Base-by-base conservation (phyloP, 2,888 invertebrate species). In the Escarpia spicata region DNA sequence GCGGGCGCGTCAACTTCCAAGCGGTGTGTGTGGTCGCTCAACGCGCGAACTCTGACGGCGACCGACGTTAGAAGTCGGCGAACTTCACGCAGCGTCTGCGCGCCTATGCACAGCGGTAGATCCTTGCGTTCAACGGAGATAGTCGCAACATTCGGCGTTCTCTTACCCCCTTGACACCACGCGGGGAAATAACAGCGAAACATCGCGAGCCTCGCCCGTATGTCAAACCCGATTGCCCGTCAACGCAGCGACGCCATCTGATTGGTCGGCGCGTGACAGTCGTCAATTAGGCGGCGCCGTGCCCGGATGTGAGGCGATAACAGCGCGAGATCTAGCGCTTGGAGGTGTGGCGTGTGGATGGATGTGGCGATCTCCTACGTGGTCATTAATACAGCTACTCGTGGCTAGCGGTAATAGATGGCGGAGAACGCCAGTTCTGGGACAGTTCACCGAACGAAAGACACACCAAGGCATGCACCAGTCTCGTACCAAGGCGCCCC, bases 191-290 rank as follows among this genome's bases (percentile, higher is more conserved):
- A 26, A n/a, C 75, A 6, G 6, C 75, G 75, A 75, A 75, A 26
- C 75, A 75, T 75, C 26, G 75, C 75, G 26, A 6, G 19, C 19
- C 2, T 75, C 75, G 75, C 75, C 75, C 75, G n/a, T 75, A 75
- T 75, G 75, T 75, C 75, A 75, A 75, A 75, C 75, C 75, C 19
- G 75, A 75, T 60, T 75, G 75, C 75, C 75, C 75, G 75, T 75
- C 75, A 75, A 75, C 75, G 75, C 75, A 6, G 26, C 19, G 19
- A 6, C n/a, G 75, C 75, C 4, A 26, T 75, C 75, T n/a, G 26
- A 75, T 75, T 75, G 75, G 75, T 75, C 26, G 26, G 75, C n/a
- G 75, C 75, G 26, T 75, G 75, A 75, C 75, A 75, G 75, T 15
- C 75, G 75, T 75, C 75, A 75, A 75, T 75, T 75, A 75, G 75